A percentile compares a stretch with the other conserved stretches of the same genome.
Conservation (phyloP, 2,888 invertebrate genomes). For the Ceriagrion tenellum region DNA sequence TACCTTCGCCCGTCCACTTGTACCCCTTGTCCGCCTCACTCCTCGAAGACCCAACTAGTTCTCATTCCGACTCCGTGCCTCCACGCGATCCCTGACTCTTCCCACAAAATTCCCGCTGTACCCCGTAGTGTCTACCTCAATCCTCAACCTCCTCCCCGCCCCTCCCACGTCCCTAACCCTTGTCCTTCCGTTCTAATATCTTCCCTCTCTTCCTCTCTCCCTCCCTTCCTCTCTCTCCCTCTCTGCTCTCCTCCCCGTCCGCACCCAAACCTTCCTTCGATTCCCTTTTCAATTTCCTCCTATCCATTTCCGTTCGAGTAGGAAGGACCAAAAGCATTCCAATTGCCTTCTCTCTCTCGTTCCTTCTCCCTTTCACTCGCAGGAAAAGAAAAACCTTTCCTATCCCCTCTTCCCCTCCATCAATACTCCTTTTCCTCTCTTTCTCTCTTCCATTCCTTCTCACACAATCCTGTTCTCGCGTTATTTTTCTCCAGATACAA, state of each 20-base stretch:
- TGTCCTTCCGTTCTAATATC: slow-evolving; percentile 1
- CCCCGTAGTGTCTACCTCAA: too few relatives aligned
- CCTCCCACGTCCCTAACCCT: too few relatives aligned
- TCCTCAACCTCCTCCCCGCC: background rate
- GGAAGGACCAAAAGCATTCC: slow-evolving; percentile 28
- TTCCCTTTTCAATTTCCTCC: slow-evolving; percentile 22
- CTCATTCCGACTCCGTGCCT: too few relatives aligned
- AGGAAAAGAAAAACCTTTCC: background rate
- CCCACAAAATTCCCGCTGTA: too few relatives aligned
- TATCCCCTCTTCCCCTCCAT: too few relatives aligned
- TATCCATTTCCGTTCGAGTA: background rate
- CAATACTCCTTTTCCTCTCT: background rate
- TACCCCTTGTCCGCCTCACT: too few relatives aligned
- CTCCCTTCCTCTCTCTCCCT: background rate
- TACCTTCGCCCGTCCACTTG: too few relatives aligned
- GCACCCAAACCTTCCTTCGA: background rate
- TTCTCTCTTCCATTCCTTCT: background rate
- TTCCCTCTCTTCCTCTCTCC: background rate
- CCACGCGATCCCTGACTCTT: too few relatives aligned
- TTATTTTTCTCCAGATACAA: too few relatives aligned
- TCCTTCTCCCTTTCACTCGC: slow-evolving; percentile 7
- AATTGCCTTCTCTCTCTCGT: slow-evolving; percentile 18
- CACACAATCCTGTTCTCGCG: too few relatives aligned
- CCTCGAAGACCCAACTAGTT: too few relatives aligned
- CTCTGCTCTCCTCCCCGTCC: background rate